Percentiles rank a stretch among this genome's conserved stretches.
phyloP scores from a whole-genome alignment of 1,140 invertebrate genomes.

The Lepidotrigona ventralis region DNA sequence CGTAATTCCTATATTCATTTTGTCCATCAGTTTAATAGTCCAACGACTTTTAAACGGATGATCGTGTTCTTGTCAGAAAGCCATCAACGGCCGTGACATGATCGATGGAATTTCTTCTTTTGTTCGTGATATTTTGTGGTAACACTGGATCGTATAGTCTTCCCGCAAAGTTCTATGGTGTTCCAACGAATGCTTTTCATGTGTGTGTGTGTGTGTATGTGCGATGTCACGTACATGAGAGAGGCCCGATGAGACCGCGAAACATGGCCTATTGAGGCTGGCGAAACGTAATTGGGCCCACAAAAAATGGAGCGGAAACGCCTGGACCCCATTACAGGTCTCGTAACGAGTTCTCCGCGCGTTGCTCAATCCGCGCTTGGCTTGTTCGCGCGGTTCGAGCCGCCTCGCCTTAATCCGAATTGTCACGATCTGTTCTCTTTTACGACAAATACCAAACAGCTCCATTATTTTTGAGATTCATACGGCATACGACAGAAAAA shows the following conservation, averaged over 20 bases:
- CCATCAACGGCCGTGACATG: not conserved
- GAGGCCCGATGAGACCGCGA: constrained; percentile 60
- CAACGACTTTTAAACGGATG: constrained; percentile 11
- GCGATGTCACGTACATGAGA: constrained; percentile 3
- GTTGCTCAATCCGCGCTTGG: constrained; percentile 61
- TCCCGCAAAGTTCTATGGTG: constrained; percentile 22
- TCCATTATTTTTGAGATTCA: constrained; percentile 18
- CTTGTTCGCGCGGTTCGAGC: constrained; percentile 50
- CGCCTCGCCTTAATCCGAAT: constrained; percentile 66
- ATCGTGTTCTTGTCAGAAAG: not conserved
- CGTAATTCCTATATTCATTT: not conserved
- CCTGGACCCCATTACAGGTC: constrained; percentile 66
- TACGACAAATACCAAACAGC: constrained; percentile 36
- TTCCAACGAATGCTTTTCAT: constrained; percentile 27
- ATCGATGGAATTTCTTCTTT: constrained; percentile 17
- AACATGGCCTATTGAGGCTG: constrained; percentile 62
- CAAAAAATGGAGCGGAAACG: constrained; percentile 76
- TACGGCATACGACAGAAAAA: not conserved
- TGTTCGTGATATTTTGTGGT: not conserved
- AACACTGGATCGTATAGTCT: not conserved
- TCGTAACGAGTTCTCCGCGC: constrained; percentile 62
- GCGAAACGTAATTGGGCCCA: constrained; percentile 69
- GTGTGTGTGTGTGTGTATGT: too few relatives aligned
- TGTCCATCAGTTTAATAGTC: not conserved
- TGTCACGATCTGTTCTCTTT: constrained; percentile 38